Conservation (phyloP, 2,888 invertebrate species). For the Chydorus sphaericus region DNA sequence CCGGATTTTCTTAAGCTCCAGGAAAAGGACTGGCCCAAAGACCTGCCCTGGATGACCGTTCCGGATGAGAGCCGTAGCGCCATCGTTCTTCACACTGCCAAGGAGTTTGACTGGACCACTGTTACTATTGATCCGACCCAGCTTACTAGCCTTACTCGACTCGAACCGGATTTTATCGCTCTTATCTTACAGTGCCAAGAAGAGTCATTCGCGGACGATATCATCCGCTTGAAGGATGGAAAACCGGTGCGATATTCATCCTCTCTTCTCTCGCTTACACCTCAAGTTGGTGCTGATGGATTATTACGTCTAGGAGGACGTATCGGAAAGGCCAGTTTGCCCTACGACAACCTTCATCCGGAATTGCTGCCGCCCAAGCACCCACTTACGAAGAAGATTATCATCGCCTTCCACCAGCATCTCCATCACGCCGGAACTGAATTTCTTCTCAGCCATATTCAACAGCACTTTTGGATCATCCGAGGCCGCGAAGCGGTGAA, state of each 20-base stretch:
- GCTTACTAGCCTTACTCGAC: background rate
- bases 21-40: background rate
- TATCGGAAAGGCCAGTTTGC: background rate
- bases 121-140: background rate
- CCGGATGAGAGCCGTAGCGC: background rate
- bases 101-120: background rate
- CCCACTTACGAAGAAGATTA: background rate
- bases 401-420: background rate
- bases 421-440: constrained; percentile 11
- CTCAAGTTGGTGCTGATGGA: constrained; percentile 6
- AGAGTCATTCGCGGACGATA: background rate
- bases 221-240: background rate
- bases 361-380: constrained; percentile 5
- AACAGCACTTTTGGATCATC: constrained; percentile 13
- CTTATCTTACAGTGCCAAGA: constrained; percentile 1
- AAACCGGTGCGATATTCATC: background rate
- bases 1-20: background rate
- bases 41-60: constrained; percentile 1
- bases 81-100: no score
- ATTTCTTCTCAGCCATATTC: constrained; percentile 6
- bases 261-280: constrained; percentile 19
- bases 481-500: constrained; percentile 12
- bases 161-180: background rate
- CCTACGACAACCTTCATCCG: constrained; percentile 8
- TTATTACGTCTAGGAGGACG: constrained; percentile 13